Evolutionary conservation across 1,140 invertebrate genomes (phyloP).

Genomic region (Procambarus virginalis): DNA sequence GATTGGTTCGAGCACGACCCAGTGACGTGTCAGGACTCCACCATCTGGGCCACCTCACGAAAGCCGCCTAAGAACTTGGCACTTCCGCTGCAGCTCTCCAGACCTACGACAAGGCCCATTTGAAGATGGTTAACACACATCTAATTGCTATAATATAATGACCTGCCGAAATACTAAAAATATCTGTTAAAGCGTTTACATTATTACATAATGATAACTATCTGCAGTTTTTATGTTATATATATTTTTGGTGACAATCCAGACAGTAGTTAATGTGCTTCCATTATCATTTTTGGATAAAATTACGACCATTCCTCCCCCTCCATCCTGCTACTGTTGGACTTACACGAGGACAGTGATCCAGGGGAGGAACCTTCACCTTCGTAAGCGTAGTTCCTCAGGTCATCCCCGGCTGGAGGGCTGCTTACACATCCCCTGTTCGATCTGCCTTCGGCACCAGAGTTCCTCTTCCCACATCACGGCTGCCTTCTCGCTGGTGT

Average conservation of each 20-base stretch:
- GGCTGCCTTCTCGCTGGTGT: background rate
- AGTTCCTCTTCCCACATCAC: background rate
- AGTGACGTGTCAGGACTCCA: constrained; percentile 44
- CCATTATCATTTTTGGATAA: too few relatives aligned
- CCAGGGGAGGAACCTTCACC: constrained; percentile 32
- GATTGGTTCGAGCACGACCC: background rate
- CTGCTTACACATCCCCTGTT: background rate
- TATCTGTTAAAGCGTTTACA: too few relatives aligned
- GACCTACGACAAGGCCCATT: background rate
- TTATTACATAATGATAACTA: too few relatives aligned
- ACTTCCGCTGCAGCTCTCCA: constrained; percentile 49
- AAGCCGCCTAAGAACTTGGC: constrained; percentile 41
- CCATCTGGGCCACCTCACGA: constrained; percentile 39
- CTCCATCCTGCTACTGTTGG: background rate
- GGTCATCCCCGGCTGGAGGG: constrained; percentile 23
- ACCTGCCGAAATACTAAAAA: too few relatives aligned
- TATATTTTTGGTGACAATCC: too few relatives aligned
- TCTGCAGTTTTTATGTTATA: too few relatives aligned
- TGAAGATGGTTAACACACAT: too few relatives aligned
- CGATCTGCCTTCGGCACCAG: background rate
- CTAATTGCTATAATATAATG: too few relatives aligned
- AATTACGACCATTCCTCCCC: too few relatives aligned
- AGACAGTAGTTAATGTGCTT: too few relatives aligned
- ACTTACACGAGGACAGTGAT: constrained; percentile 31
- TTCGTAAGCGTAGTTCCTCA: constrained; percentile 31